phyloP scores from a whole-genome alignment of 2,888 invertebrate genomes.

The Meta bourneti region DNA sequence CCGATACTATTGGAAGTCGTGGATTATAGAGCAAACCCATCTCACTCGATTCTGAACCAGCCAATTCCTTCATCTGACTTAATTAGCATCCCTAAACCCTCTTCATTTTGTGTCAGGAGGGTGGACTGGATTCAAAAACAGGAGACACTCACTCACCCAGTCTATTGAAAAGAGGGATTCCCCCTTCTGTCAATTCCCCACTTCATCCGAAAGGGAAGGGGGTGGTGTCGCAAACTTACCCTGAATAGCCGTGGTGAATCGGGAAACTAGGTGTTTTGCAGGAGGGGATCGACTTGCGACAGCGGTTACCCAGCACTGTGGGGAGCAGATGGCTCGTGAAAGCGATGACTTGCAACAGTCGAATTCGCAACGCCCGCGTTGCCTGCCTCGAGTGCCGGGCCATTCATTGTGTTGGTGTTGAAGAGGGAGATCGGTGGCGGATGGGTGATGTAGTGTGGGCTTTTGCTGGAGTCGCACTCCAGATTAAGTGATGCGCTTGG shows the following conservation, averaged over 20 bases:
- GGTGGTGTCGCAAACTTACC: no score
- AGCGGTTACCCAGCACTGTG: neutral
- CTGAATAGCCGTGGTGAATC: neutral
- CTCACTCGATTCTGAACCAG: neutral
- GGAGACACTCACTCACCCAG: slow-evolving; percentile 25
- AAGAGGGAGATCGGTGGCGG: slow-evolving; percentile 7
- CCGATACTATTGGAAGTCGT: no score
- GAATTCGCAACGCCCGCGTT: slow-evolving; percentile 28
- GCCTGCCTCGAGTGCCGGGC: neutral
- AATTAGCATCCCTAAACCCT: slow-evolving; percentile 32
- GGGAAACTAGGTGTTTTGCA: neutral
- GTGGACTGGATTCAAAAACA: neutral
- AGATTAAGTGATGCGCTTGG: no score
- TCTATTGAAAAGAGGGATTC: slow-evolving; percentile 2
- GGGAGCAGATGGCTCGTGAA: slow-evolving; percentile 37
- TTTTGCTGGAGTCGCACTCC: neutral
- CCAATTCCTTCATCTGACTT: no score
- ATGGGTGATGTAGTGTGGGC: slow-evolving; percentile 5
- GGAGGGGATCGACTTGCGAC: slow-evolving; percentile 3
- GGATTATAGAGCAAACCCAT: no score
- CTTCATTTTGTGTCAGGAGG: neutral
- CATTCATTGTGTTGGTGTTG: neutral
- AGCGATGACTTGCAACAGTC: slow-evolving; percentile 19
- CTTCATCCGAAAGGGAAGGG: neutral
- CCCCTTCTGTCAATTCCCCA: neutral